phyloP scores from a whole-genome alignment of 2,797 vertebrate species.

The Tadarida brasiliensis region DNA sequence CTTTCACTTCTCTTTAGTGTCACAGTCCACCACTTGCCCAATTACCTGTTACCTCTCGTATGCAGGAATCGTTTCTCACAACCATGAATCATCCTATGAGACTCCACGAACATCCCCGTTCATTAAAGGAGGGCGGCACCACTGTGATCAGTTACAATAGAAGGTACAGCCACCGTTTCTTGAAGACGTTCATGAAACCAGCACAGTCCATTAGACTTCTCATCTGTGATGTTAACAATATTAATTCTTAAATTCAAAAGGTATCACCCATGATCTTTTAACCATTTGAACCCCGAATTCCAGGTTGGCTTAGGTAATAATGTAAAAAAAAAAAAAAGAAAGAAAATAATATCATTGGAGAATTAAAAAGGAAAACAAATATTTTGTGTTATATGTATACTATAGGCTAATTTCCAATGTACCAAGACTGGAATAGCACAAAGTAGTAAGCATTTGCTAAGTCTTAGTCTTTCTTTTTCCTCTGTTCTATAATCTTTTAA shows the following conservation, averaged over 20 bases:
- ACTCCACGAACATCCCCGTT: not conserved
- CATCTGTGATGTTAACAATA: not conserved
- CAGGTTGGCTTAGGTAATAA: not conserved
- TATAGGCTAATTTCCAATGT: not conserved
- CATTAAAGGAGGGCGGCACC: not conserved
- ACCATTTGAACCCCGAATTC: not conserved
- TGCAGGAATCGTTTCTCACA: not conserved
- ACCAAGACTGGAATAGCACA: not conserved
- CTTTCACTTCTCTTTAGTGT: not conserved
- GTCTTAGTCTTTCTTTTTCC: not conserved
- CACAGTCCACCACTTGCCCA: not conserved
- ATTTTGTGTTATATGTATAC: not conserved
- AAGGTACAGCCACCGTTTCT: not conserved
- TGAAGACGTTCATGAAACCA: not conserved
- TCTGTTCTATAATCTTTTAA: not conserved
- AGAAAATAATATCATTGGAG: not conserved
- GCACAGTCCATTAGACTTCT: not conserved
- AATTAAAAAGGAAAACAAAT: conserved; percentile 9
- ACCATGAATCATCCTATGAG: conserved; percentile 10
- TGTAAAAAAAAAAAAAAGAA: not conserved
- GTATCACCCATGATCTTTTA: not conserved
- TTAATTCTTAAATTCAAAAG: not conserved
- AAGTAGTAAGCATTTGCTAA: not conserved
- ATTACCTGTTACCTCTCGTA: not conserved
- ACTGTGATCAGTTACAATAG: not conserved